Conservation (phyloP, 2,113 vertebrate genomes). For the Sitta europaea region DNA sequence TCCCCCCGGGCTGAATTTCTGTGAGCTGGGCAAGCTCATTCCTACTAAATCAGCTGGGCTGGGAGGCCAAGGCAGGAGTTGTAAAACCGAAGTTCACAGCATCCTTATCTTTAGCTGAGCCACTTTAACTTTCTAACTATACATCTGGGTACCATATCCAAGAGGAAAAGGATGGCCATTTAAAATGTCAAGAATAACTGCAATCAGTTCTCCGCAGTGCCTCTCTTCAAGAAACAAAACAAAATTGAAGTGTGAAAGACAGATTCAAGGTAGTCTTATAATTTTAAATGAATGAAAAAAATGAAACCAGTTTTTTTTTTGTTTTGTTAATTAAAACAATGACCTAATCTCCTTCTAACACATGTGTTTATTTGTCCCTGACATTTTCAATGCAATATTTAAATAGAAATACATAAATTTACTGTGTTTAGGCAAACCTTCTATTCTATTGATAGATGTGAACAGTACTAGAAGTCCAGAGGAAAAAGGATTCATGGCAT, state of each 20-base stretch:
- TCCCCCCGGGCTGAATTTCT: background rate
- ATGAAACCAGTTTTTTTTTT: background rate
- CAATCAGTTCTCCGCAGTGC: slow-evolving; percentile 14
- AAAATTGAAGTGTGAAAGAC: slow-evolving; percentile 20
- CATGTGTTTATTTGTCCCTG: background rate
- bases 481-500: background rate
- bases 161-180: slow-evolving; percentile 39
- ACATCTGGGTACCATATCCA: slow-evolving; percentile 49
- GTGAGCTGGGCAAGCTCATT: background rate
- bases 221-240: slow-evolving; percentile 42
- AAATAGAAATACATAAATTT: background rate
- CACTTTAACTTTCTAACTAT: slow-evolving; percentile 59
- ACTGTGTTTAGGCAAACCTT: background rate
- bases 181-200: slow-evolving; percentile 49
- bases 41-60: slow-evolving; percentile 14
- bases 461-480: background rate
- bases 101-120: slow-evolving; percentile 42
- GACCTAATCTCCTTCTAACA: background rate
- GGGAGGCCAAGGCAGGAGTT: slow-evolving; percentile 18
- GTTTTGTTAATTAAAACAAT: background rate
- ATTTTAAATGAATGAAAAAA: background rate
- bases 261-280: background rate
- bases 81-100: slow-evolving; percentile 34
- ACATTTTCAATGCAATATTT: background rate
- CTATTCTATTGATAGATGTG: background rate